Evolutionary conservation across 2,888 invertebrate genomes (phyloP).

Genomic region (Ethmia dodecea): DNA sequence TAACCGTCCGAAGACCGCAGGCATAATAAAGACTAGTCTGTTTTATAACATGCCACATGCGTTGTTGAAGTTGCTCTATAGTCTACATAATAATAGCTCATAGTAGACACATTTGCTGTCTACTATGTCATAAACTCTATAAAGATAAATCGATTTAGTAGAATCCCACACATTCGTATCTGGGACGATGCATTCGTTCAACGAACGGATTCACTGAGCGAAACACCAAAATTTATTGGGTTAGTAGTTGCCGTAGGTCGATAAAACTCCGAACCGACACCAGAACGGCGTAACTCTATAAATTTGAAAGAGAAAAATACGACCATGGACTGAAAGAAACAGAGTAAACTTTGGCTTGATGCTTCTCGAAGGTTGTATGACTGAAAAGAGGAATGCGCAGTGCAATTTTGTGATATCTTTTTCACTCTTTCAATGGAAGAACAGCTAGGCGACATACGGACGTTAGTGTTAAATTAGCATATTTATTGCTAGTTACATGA

Average conservation of each 20-base stretch:
- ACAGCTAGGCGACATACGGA: conserved; percentile 71
- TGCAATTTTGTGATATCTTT: conserved; percentile 76
- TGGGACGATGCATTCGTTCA: conserved; percentile 75
- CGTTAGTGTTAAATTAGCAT: conserved; percentile 74
- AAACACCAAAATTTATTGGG: conserved; percentile 77
- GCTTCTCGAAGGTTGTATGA: conserved; percentile 53
- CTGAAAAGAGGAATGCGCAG: conserved; percentile 75
- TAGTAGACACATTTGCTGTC: conserved; percentile 28
- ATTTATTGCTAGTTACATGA: conserved; percentile 74
- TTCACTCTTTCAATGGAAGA: conserved; percentile 69
- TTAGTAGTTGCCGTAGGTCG: conserved; percentile 77
- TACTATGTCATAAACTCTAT: conserved; percentile 24
- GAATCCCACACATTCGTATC: conserved; percentile 65
- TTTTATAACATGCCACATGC: too few species aligned
- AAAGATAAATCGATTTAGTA: conserved; percentile 50
- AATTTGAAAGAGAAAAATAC: conserved; percentile 54
- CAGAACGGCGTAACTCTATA: conserved; percentile 60
- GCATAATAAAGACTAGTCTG: too few species aligned
- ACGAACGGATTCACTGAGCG: conserved; percentile 71
- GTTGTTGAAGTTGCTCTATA: too few species aligned
- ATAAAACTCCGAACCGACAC: conserved; percentile 61
- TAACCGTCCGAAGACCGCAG: too few species aligned
- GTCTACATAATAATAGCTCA: too few species aligned
- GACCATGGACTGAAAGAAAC: conserved; percentile 54
- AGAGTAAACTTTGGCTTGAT: conserved; percentile 58